phyloP scores from a whole-genome alignment of 2,113 vertebrate genomes.

The Stigmatopora nigra region DNA sequence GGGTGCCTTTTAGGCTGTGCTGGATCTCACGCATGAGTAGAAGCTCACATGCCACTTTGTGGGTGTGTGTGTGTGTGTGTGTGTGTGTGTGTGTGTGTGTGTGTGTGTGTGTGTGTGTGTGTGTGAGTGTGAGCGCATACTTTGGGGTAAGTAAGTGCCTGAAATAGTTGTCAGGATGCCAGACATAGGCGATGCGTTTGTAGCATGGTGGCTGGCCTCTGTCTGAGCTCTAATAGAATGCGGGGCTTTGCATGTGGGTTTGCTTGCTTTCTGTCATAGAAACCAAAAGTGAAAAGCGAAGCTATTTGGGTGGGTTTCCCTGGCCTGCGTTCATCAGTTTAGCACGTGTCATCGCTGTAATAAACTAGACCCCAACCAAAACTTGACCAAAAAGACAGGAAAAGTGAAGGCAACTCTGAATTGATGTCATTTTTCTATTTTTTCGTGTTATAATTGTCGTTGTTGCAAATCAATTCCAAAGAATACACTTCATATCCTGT shows the following conservation, averaged over 20 bases:
- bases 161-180: constrained; percentile 66
- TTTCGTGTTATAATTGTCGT: constrained; percentile 35
- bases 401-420: constrained; percentile 38
- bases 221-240: constrained; percentile 37
- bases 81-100: constrained; percentile 1
- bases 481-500: constrained; percentile 30
- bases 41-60: constrained; percentile 30
- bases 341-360: constrained; percentile 26
- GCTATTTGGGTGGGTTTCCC: constrained; percentile 42
- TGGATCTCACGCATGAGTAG: constrained; percentile 25
- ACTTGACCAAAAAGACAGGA: background rate
- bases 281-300: constrained; percentile 26
- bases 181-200: constrained; percentile 58
- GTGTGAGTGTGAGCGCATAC: constrained; percentile 30
- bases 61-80: constrained; percentile 25
- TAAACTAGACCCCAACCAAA: background rate
- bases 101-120: constrained; percentile 31
- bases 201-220: constrained; percentile 41
- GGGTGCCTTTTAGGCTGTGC: constrained; percentile 26
- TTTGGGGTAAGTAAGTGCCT: constrained; percentile 56
- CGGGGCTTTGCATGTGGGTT: constrained; percentile 26
- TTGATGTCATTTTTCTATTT: constrained; percentile 1
- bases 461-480: constrained; percentile 29
- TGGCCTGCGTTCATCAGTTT: constrained; percentile 42
- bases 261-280: constrained; percentile 21